Evolutionary conservation across 2,888 invertebrate species (phyloP).

Genomic region (Hetaerina titia): DNA sequence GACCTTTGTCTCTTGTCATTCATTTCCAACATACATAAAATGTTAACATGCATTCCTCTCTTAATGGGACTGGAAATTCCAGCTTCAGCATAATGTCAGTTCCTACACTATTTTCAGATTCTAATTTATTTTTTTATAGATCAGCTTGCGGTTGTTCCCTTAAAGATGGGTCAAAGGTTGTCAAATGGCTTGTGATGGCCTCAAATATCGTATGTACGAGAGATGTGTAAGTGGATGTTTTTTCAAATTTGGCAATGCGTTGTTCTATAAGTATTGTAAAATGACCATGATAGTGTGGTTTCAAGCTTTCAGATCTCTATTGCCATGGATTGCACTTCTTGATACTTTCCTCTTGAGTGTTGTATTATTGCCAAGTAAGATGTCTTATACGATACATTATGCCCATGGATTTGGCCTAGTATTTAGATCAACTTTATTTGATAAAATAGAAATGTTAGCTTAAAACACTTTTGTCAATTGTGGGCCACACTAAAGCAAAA

Average conservation of each 20-base stretch:
- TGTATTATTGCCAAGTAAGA: neutral
- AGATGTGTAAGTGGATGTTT: neutral
- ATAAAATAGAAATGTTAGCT: neutral
- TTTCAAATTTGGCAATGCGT: neutral
- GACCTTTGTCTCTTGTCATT: neutral
- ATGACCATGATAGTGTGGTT: neutral
- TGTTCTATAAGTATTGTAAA: neutral
- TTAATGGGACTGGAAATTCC: neutral
- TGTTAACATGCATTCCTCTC: neutral
- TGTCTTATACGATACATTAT: neutral
- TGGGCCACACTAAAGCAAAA: neutral
- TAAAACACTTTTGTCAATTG: neutral
- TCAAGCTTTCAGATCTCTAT: neutral
- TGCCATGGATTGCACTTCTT: neutral
- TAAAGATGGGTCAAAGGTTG: neutral
- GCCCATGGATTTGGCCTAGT: neutral
- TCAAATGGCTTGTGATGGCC: neutral
- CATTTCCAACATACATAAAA: neutral
- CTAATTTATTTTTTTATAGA: neutral
- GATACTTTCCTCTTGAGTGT: neutral
- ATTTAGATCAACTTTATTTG: neutral
- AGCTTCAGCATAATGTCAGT: neutral
- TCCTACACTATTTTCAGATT: neutral
- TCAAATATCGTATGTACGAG: neutral
- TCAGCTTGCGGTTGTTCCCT: neutral